A percentile compares a stretch with the other conserved stretches of the same genome.
These are phyloP conservation scores for Aporrectodea caliginosa DNA, from an alignment of 1,140 invertebrate genomes.

Conservation along the genomic window DNA sequence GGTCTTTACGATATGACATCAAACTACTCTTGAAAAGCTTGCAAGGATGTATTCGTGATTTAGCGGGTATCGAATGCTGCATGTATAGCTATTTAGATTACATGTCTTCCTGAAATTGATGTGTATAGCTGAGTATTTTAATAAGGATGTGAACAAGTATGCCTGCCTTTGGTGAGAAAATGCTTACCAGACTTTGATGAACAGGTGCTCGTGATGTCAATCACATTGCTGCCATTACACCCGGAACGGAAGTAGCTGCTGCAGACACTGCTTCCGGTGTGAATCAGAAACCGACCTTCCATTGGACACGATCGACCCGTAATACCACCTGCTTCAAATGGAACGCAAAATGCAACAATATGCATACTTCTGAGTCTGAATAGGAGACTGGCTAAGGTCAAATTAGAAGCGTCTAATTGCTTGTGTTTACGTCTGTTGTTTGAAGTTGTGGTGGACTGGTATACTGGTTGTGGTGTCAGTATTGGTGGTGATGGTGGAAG, in stretches of 20 bases:
- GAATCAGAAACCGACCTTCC: constrained; percentile 17
- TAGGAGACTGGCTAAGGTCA: too few species aligned
- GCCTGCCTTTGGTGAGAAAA: too few species aligned
- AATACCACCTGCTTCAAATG: not conserved
- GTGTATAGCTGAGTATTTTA: too few species aligned
- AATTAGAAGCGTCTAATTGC: not conserved
- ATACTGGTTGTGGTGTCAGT: not conserved
- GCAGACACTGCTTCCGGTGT: constrained; percentile 23
- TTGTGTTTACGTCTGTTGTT: not conserved
- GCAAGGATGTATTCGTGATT: too few species aligned
- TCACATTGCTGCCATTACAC: constrained; percentile 16
- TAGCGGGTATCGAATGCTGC: too few species aligned
- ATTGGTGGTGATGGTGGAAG: not conserved
- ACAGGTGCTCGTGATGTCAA: constrained; percentile 28
- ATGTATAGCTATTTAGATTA: too few species aligned
- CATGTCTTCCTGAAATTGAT: too few species aligned
- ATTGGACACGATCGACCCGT: constrained; percentile 5
- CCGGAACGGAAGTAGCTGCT: constrained; percentile 26
- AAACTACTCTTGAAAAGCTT: too few species aligned
- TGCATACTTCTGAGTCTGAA: too few species aligned
- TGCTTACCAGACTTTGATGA: constrained; percentile 26
- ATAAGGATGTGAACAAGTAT: too few species aligned
- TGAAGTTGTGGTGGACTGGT: not conserved
- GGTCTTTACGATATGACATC: too few species aligned
- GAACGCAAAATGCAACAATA: too few species aligned